These are phyloP conservation scores for Cetonia aurata DNA, from an alignment of 2,888 invertebrate genomes.

Conservation along the genomic window DNA sequence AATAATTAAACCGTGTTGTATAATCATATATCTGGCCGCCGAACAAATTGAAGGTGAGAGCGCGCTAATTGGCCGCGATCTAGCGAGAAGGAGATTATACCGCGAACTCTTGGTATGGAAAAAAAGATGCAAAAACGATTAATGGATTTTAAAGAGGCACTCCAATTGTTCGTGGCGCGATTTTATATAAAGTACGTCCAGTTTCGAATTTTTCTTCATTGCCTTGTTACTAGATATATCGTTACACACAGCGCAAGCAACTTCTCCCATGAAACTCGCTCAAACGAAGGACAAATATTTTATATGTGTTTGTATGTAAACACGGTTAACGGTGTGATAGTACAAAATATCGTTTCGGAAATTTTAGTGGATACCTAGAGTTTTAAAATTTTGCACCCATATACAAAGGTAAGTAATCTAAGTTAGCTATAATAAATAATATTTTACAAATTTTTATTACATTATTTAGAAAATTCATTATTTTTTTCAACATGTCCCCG, in stretches of 20 bases:
- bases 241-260: background rate
- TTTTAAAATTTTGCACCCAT: no score
- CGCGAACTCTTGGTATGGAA: background rate
- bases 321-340: no score
- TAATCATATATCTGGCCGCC: no score
- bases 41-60: constrained; percentile 22
- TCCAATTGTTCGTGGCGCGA: constrained; percentile 8
- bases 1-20: constrained; percentile 1
- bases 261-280: constrained; percentile 4
- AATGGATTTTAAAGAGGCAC: constrained; percentile 6
- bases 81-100: constrained; percentile 1
- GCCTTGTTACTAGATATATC: background rate
- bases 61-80: constrained; percentile 7
- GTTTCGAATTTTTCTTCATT: constrained; percentile 6
- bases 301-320: no score
- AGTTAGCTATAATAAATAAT: no score
- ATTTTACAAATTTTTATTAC: no score
- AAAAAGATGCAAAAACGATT: constrained; percentile 19
- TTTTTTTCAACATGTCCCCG: no score
- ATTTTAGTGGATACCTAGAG: no score
- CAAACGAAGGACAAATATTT: background rate
- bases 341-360: no score
- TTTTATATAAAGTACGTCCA: constrained; percentile 24
- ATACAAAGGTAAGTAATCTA: no score
- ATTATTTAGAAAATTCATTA: no score